Conservation (phyloP, 2,888 invertebrate genomes). For the Pseudanteris insignis region DNA sequence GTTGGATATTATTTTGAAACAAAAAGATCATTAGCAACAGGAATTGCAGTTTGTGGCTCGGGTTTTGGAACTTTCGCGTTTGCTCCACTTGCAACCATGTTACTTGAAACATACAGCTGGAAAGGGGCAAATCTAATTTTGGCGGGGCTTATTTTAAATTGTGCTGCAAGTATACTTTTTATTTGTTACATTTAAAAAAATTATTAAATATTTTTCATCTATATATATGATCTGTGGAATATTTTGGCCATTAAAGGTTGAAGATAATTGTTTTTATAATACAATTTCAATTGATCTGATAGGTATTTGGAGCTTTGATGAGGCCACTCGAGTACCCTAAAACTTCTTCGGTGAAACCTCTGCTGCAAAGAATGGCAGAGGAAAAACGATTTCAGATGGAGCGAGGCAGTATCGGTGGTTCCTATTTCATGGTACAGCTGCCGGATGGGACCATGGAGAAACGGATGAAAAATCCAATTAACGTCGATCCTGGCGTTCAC, state of each 20-base stretch:
- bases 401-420: constrained; percentile 86
- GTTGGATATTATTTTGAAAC: constrained; percentile 98
- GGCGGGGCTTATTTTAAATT: constrained; percentile 91
- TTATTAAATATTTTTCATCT: neutral
- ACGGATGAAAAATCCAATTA: constrained; percentile 87
- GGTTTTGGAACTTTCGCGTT: constrained; percentile 96
- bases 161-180: too few relatives aligned
- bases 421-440: constrained; percentile 86
- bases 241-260: too few relatives aligned
- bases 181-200: constrained; percentile 47
- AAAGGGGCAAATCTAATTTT: constrained; percentile 89
- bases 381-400: constrained; percentile 92
- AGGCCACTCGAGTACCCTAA: constrained; percentile 81
- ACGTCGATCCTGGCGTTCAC: constrained; percentile 93
- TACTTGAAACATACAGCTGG: constrained; percentile 86
- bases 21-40: constrained; percentile 92
- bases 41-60: constrained; percentile 94
- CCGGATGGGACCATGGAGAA: constrained; percentile 93
- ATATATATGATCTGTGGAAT: too few relatives aligned
- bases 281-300: too few relatives aligned
- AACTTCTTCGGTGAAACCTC: constrained; percentile 79
- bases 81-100: constrained; percentile 85
- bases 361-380: constrained; percentile 92
- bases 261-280: too few relatives aligned
- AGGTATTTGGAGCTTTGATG: constrained; percentile 83